Percentiles rank a stretch among this genome's conserved stretches.
These are phyloP conservation scores for Enchytraeus crypticus DNA, from an alignment of 2,888 invertebrate species.

Conservation along the genomic window DNA sequence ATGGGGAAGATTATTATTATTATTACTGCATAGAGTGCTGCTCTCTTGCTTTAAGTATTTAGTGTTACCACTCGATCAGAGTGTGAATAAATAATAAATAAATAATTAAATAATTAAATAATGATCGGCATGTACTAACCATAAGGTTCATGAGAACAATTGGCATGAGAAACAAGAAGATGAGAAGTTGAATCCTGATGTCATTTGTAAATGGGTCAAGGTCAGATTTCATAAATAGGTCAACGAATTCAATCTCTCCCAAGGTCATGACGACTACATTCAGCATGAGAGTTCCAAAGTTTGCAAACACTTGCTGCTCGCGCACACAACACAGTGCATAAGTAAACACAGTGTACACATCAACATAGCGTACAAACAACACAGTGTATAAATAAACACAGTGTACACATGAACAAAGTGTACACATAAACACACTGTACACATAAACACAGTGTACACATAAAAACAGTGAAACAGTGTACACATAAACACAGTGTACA, in stretches of 20 bases:
- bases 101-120: too few species aligned
- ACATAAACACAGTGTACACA: too few species aligned
- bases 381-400: not conserved
- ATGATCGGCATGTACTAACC: too few species aligned
- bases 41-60: too few species aligned
- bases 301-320: not conserved
- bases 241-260: conserved; percentile 38
- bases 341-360: not conserved
- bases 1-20: too few species aligned
- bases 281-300: conserved; percentile 25
- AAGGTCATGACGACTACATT: conserved; percentile 39
- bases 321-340: not conserved
- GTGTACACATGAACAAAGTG: too few species aligned
- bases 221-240: conserved; percentile 26
- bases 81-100: too few species aligned
- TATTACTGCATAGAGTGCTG: too few species aligned
- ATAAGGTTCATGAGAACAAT: conserved; percentile 40
- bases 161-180: conserved; percentile 39
- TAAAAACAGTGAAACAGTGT: too few species aligned
- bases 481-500: too few species aligned
- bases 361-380: not conserved
- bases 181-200: conserved; percentile 31
- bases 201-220: conserved; percentile 32
- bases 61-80: too few species aligned
- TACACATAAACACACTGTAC: too few species aligned